phyloP scores from a whole-genome alignment of 2,113 vertebrate genomes.

The Megaceryle maxima region DNA sequence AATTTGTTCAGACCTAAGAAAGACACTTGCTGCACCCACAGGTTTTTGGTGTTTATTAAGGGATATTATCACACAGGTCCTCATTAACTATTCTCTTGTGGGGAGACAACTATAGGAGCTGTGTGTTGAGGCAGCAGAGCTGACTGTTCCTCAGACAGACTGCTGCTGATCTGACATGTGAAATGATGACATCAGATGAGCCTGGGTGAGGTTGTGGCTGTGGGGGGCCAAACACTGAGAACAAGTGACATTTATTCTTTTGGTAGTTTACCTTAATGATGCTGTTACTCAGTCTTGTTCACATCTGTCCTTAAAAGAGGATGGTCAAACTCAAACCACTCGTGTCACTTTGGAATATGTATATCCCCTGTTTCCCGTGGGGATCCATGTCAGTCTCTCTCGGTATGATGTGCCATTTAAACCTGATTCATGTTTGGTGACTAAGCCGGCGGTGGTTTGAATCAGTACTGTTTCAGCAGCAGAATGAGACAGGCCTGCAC shows the following conservation, averaged over 20 bases:
- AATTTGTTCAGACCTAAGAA: neutral
- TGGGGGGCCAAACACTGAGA: fast-evolving
- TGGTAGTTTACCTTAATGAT: neutral
- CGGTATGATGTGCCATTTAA: neutral
- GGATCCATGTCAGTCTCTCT: neutral
- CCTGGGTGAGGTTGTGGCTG: neutral
- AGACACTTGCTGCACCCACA: neutral
- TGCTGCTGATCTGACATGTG: neutral
- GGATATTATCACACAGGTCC: neutral
- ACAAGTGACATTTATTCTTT: neutral
- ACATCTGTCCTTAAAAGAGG: neutral
- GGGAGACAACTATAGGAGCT: neutral
- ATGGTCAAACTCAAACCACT: neutral
- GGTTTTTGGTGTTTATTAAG: neutral
- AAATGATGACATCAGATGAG: neutral
- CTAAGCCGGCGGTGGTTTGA: neutral
- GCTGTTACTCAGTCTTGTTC: neutral
- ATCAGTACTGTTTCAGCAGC: neutral
- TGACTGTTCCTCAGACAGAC: neutral
- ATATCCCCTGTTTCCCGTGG: neutral
- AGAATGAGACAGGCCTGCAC: neutral
- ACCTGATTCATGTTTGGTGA: neutral
- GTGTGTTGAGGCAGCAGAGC: neutral
- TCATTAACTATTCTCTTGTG: neutral
- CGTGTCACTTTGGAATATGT: neutral